phyloP scores from a whole-genome alignment of 2,888 invertebrate species.

The Noctua fimbriata region DNA sequence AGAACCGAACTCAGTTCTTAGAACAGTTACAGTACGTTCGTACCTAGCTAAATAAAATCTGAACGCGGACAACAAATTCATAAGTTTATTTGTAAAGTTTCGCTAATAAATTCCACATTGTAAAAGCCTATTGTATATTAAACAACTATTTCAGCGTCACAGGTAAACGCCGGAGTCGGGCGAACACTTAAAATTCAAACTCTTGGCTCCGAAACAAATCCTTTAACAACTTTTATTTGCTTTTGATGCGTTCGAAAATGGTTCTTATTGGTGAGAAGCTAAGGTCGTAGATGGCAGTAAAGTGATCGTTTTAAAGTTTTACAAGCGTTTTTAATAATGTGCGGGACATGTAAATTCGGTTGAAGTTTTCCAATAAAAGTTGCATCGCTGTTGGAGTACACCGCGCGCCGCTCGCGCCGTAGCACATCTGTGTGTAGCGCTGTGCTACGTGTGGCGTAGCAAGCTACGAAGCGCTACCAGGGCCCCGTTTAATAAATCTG shows the following conservation, averaged over 20 bases:
- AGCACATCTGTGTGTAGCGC: conserved; percentile 55
- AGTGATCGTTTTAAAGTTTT: conserved; percentile 69
- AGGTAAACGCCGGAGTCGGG: conserved; percentile 67
- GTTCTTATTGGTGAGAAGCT: conserved; percentile 56
- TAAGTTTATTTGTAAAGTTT: conserved; percentile 61
- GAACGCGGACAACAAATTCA: conserved; percentile 47
- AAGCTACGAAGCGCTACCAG: conserved; percentile 24
- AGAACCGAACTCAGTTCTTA: neutral
- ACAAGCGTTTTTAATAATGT: conserved; percentile 87
- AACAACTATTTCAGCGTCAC: conserved; percentile 67
- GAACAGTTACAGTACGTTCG: neutral
- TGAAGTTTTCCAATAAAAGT: conserved; percentile 89
- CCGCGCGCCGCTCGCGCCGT: conserved; percentile 64
- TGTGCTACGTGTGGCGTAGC: conserved; percentile 54
- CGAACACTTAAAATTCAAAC: conserved; percentile 76
- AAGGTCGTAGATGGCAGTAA: conserved; percentile 58
- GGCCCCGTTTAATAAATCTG: no score
- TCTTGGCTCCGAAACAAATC: conserved; percentile 69
- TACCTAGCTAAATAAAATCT: conserved; percentile 29
- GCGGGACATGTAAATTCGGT: conserved; percentile 87
- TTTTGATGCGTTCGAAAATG: conserved; percentile 55
- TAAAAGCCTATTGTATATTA: conserved; percentile 69
- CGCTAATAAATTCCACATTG: conserved; percentile 63
- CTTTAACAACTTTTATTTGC: conserved; percentile 56
- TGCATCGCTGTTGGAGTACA: conserved; percentile 78